Evolutionary conservation across 2,888 invertebrate genomes (phyloP).

Genomic region (Mythimna ferrago): DNA sequence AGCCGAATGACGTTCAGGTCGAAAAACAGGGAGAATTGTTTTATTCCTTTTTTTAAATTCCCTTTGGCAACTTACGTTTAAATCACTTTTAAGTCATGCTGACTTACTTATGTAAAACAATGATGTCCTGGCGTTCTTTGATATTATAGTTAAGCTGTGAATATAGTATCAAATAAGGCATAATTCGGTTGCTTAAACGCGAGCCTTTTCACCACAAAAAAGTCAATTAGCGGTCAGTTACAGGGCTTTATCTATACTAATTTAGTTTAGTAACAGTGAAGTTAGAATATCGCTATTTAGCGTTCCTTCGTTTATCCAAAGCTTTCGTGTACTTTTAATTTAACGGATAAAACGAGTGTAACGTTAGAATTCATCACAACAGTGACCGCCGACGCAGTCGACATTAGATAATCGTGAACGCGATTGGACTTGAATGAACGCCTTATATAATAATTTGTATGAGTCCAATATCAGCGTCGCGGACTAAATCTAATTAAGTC

Average conservation of each 20-base stretch:
- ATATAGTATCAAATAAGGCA: constrained; percentile 37
- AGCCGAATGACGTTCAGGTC: no score
- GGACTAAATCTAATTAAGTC: constrained; percentile 75
- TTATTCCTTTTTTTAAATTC: no score
- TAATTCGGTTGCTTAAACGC: constrained; percentile 4
- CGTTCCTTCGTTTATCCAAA: constrained; percentile 64
- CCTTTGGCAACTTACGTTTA: neutral
- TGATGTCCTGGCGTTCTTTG: neutral
- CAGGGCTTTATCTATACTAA: constrained; percentile 62
- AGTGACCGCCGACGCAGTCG: constrained; percentile 47
- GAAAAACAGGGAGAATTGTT: no score
- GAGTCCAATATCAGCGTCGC: constrained; percentile 73
- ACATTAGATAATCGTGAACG: constrained; percentile 53
- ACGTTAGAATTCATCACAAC: constrained; percentile 42
- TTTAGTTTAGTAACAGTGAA: constrained; percentile 54
- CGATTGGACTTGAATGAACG: constrained; percentile 73
- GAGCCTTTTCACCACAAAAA: constrained; percentile 37
- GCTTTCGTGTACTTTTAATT: constrained; percentile 61
- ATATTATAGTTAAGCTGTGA: constrained; percentile 22
- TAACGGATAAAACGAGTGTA: constrained; percentile 58
- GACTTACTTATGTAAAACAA: neutral
- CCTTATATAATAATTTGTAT: constrained; percentile 79
- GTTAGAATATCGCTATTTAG: constrained; percentile 62
- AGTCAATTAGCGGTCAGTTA: constrained; percentile 65
- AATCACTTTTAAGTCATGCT: constrained; percentile 4